These are phyloP conservation scores for Prionace glauca DNA, from an alignment of 2,797 vertebrate species.

Conservation along the genomic window DNA sequence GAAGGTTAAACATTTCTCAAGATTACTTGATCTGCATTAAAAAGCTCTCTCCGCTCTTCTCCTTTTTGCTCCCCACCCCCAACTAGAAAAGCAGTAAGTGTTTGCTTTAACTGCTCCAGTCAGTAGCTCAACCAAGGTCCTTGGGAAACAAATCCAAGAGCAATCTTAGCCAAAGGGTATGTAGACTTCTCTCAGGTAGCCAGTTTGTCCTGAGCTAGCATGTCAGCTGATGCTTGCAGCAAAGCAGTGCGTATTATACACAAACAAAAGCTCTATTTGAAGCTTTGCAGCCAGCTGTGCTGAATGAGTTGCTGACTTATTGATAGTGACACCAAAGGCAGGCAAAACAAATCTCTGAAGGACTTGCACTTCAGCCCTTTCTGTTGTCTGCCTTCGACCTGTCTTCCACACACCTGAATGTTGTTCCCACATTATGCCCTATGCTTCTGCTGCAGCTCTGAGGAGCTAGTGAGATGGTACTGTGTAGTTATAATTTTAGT, in stretches of 20 bases:
- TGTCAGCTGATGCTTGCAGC: background rate
- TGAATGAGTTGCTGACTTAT: background rate
- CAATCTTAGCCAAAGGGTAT: background rate
- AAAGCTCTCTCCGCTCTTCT: background rate
- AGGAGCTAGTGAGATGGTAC: background rate
- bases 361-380: background rate
- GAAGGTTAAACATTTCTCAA: background rate
- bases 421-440: background rate
- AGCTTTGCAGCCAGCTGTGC: background rate
- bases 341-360: background rate
- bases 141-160: background rate
- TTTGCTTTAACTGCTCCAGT: background rate
- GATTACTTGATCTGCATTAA: background rate
- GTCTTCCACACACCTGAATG: background rate
- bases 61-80: background rate
- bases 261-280: constrained; percentile 30
- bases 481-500: background rate
- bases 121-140: background rate
- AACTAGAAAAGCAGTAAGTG: background rate
- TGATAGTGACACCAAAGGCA: background rate
- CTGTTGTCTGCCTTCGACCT: background rate
- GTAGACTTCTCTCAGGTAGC: background rate
- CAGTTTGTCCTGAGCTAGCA: constrained; percentile 13
- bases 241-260: background rate
- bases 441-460: background rate